These are phyloP conservation scores for Fulica atra DNA, from an alignment of 2,113 vertebrate species.

Conservation along the genomic window DNA sequence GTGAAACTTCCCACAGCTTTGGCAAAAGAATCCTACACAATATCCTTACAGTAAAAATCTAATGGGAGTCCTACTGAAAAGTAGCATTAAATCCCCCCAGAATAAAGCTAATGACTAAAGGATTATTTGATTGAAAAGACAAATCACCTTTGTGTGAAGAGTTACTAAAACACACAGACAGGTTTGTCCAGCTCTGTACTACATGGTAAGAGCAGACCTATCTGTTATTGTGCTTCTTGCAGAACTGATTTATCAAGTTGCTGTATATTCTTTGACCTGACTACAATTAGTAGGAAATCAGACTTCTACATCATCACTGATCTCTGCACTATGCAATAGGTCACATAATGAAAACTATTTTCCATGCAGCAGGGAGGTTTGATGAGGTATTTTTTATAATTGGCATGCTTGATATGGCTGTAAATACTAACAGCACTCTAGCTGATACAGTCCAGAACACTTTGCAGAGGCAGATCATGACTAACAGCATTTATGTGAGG, in stretches of 20 bases:
- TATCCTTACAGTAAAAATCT: background rate
- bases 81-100: background rate
- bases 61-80: background rate
- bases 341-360: background rate
- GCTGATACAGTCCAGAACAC: background rate
- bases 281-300: background rate
- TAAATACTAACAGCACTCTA: background rate
- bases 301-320: background rate
- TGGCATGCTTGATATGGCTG: background rate
- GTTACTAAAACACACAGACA: background rate
- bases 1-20: background rate
- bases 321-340: background rate
- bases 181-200: background rate
- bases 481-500: background rate
- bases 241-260: background rate
- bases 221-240: background rate
- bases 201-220: background rate
- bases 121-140: background rate
- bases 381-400: accelerated
- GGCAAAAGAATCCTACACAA: background rate
- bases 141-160: background rate
- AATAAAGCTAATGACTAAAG: background rate
- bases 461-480: background rate
- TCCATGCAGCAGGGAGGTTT: background rate
- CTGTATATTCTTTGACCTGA: background rate